phyloP scores from a whole-genome alignment of 1,140 invertebrate genomes.

The Drosophila sproati region DNA sequence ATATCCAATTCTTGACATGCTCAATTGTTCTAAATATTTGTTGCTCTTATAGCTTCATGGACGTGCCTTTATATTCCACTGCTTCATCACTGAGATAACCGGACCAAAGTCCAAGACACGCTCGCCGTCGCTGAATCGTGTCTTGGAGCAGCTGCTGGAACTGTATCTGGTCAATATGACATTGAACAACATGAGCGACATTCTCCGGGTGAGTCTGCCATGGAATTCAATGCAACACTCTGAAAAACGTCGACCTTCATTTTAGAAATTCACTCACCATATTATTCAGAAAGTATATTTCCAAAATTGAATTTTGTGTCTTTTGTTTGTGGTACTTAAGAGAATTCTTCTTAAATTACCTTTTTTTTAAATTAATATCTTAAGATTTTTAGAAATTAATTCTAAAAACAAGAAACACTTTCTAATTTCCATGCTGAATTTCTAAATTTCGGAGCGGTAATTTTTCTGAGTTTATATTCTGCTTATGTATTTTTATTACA shows the following conservation, averaged over 20 bases:
- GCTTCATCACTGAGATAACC: constrained; percentile 87
- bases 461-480: too few species aligned
- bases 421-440: constrained; percentile 61
- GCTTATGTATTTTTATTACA: too few species aligned
- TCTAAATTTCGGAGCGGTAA: too few species aligned
- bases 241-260: too few species aligned
- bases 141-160: constrained; percentile 90
- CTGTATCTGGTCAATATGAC: constrained; percentile 92
- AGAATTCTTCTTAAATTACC: too few species aligned
- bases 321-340: too few species aligned
- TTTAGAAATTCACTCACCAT: too few species aligned
- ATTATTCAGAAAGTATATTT: too few species aligned
- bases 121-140: constrained; percentile 86
- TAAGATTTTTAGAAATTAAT: background rate
- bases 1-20: background rate
- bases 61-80: constrained; percentile 89
- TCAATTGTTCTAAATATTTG: background rate
- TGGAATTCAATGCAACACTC: too few species aligned
- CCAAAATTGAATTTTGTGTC: too few species aligned
- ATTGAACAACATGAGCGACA: constrained; percentile 89
- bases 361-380: background rate
- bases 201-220: constrained; percentile 88
- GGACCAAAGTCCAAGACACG: constrained; percentile 70
- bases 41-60: constrained; percentile 87
- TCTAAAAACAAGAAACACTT: background rate